These are phyloP conservation scores for Ladona fulva DNA, from an alignment of 1,140 invertebrate genomes.

Conservation along the genomic window DNA sequence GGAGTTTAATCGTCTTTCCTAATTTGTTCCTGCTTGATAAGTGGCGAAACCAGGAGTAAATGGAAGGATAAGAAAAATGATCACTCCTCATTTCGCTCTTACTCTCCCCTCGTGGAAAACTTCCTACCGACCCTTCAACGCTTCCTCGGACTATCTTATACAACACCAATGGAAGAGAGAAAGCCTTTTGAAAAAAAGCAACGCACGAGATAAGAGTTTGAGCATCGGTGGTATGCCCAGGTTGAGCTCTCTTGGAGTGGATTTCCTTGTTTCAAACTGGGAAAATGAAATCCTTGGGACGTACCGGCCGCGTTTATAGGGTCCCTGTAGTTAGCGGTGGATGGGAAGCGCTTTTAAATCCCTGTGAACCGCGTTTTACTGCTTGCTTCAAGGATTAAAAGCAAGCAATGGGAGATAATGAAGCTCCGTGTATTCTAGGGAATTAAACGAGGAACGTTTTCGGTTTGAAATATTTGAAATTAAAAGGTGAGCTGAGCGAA, in stretches of 20 bases:
- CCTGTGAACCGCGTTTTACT: background rate
- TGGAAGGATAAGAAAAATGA: too few relatives aligned
- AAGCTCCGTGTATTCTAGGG: background rate
- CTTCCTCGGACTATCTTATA: background rate
- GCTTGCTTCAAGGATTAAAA: background rate
- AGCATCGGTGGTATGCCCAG: background rate
- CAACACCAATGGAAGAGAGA: background rate
- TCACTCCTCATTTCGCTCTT: too few relatives aligned
- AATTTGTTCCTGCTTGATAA: too few relatives aligned
- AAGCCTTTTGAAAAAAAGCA: background rate
- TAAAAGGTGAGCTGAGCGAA: background rate
- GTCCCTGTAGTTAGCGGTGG: background rate
- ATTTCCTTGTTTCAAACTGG: conserved; percentile 9
- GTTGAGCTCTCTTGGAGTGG: background rate
- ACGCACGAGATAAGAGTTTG: background rate
- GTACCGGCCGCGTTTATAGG: background rate
- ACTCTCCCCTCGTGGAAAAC: too few relatives aligned
- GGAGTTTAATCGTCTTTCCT: too few relatives aligned
- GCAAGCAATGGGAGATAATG: background rate
- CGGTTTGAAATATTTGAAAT: background rate
- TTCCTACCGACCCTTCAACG: too few relatives aligned
- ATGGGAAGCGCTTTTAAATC: background rate
- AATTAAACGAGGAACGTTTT: background rate
- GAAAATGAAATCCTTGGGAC: background rate
- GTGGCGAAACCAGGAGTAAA: too few relatives aligned